phyloP scores from a whole-genome alignment of 2,113 vertebrate species.

The Ictalurus punctatus region DNA sequence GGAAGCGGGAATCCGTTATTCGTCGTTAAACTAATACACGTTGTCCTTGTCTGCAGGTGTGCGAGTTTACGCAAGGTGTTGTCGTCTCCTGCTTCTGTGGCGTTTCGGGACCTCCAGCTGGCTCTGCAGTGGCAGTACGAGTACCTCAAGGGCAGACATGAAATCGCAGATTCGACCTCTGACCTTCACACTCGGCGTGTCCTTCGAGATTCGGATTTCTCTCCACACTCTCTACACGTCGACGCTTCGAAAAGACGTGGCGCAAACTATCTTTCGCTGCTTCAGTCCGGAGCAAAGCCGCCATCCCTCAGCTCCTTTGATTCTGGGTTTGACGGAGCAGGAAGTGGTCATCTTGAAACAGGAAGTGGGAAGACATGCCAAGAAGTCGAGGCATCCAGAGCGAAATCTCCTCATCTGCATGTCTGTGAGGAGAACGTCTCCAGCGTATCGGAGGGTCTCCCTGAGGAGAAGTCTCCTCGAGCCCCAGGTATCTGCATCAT shows the following conservation, averaged over 20 bases:
- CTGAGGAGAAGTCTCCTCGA: slow-evolving; percentile 43
- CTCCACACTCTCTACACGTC: too few relatives aligned
- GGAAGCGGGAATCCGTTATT: background rate
- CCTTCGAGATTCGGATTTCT: background rate
- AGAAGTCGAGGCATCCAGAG: slow-evolving; percentile 31
- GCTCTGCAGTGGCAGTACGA: slow-evolving; percentile 75
- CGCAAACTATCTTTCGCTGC: background rate
- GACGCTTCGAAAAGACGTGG: background rate
- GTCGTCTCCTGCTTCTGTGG: slow-evolving; percentile 55
- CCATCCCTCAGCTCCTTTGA: slow-evolving; percentile 69
- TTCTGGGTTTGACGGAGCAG: slow-evolving; percentile 70
- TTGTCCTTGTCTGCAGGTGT: slow-evolving; percentile 61
- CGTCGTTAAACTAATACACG: background rate
- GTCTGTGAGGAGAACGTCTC: slow-evolving; percentile 48
- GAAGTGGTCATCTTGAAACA: slow-evolving; percentile 54
- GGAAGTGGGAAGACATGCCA: slow-evolving; percentile 43
- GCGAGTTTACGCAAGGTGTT: slow-evolving; percentile 69
- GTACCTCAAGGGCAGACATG: slow-evolving; percentile 49
- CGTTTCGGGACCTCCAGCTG: slow-evolving; percentile 63
- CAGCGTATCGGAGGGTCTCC: slow-evolving; percentile 47
- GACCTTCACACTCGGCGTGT: background rate
- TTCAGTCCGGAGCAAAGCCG: slow-evolving; percentile 46
- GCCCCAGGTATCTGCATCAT: slow-evolving; percentile 59
- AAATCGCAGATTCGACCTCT: background rate
- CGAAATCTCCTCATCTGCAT: background rate